Conservation (phyloP, 2,113 vertebrate species). For the Coracopsis vasa region DNA sequence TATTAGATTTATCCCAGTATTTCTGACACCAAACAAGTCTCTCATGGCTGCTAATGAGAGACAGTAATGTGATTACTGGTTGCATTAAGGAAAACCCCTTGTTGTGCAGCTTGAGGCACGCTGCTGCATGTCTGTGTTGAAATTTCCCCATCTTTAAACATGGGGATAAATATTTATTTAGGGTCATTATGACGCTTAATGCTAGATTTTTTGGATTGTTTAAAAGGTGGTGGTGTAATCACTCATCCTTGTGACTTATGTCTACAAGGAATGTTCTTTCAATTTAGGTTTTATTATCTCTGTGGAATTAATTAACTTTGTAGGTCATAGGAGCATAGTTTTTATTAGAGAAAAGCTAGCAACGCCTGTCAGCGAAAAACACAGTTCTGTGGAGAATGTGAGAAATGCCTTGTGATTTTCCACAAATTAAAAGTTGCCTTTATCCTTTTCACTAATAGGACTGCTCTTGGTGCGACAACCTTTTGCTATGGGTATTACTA, state of each 20-base stretch:
- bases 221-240: not conserved
- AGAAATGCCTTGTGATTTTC: not conserved
- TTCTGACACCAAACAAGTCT: not conserved
- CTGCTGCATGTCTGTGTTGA: not conserved
- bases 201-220: not conserved
- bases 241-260: not conserved
- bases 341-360: not conserved
- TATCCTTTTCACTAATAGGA: not conserved
- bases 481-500: not conserved
- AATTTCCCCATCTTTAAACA: not conserved
- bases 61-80: not conserved
- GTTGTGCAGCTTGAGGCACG: not conserved
- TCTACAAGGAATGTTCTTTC: not conserved
- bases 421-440: not conserved
- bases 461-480: accelerated
- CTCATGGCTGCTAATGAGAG: not conserved
- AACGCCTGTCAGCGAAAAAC: not conserved
- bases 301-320: conserved; percentile 26
- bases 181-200: not conserved
- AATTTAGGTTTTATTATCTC: conserved; percentile 15
- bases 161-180: conserved; percentile 19
- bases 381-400: not conserved
- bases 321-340: not conserved
- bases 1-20: not conserved
- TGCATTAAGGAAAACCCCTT: not conserved